A percentile compares a stretch with the other conserved stretches of the same genome.
phyloP scores from a whole-genome alignment of 2,113 vertebrate genomes.

The Myrmophylax atrothorax region DNA sequence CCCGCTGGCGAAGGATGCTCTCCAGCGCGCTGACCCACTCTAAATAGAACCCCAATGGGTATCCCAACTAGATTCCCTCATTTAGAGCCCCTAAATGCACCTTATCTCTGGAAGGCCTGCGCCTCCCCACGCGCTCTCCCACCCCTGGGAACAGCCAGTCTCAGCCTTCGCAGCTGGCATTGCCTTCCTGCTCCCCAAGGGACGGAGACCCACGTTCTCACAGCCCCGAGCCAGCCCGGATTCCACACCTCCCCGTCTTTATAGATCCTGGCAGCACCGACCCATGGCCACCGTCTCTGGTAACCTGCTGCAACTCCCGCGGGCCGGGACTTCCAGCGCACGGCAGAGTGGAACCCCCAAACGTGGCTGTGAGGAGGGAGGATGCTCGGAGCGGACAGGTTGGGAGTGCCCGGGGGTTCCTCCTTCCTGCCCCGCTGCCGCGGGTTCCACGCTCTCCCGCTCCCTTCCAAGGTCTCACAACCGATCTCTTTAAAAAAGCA shows the following conservation, averaged over 20 bases:
- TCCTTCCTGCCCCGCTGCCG: neutral
- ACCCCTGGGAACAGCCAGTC: neutral
- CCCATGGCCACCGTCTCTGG: neutral
- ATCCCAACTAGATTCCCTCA: rapidly evolving
- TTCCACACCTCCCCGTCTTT: rapidly evolving
- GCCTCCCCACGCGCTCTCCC: neutral
- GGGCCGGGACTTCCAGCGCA: rapidly evolving
- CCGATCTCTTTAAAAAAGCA: neutral
- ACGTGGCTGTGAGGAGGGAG: rapidly evolving
- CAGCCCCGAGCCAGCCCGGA: neutral
- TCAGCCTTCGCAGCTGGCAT: rapidly evolving
- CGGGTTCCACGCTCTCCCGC: rapidly evolving
- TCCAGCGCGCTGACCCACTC: neutral
- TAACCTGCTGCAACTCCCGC: rapidly evolving
- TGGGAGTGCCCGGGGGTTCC: rapidly evolving
- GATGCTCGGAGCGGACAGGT: neutral
- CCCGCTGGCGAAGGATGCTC: neutral
- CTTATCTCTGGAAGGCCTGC: neutral
- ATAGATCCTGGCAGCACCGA: neutral
- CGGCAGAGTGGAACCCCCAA: rapidly evolving
- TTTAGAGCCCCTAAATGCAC: rapidly evolving
- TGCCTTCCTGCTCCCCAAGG: neutral
- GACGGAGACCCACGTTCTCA: rapidly evolving
- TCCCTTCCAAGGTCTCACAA: neutral
- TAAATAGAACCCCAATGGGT: rapidly evolving